Base-by-base conservation (phyloP, 2,113 vertebrate genomes). In the Passer montanus region DNA sequence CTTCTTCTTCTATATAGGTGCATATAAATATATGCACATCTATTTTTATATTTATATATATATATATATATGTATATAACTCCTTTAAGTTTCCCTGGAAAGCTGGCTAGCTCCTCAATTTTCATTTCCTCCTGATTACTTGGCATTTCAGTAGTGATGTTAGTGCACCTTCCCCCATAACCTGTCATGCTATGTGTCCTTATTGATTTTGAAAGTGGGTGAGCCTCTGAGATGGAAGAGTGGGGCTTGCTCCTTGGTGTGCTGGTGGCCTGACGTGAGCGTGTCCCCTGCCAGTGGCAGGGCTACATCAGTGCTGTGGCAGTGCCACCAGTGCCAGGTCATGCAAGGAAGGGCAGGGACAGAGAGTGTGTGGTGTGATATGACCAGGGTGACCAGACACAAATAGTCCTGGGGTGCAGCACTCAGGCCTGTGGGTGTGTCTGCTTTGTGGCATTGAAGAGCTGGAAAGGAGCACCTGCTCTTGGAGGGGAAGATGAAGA, bases 201-300 rank as follows among this genome's bases (percentile, higher is more conserved):
- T 49, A 53, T 6, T 46, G 56, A 44, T 68, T 74, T 30, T 55
- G 35, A 33, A 84, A 78, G 41, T 0, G 2, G 7, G 3, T 33
- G 44, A 73, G 19, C 7, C 16, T 37, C 56, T 64, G 33, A 4
- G 24, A 28, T 2, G 23, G 77, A 17, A 3, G 6, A 56, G 20
- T 1, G 8, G 14, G 43, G 9, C 9, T 66, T 70, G 84, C 4
- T 55, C 69, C 6, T 2, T 4, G 53, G 8, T 0, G 0, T 80
- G 67, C 35, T 35, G 37, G 37, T 31, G 0, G 5, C 2, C 1
- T 24, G 72, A 60, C 0, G 0, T 35, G 27, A 64, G 21, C 0
- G 0, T 69, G 73, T 58, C 47, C 76, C 60, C 58, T 53, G 53
- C 11, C 69, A 67, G 69, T 0, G 2, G 15, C 11, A 4, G 16